Percentiles rank a stretch among this genome's conserved stretches.
Evolutionary conservation across 2,797 vertebrate genomes (phyloP).

Genomic region (Coranthus polyacanthus): DNA sequence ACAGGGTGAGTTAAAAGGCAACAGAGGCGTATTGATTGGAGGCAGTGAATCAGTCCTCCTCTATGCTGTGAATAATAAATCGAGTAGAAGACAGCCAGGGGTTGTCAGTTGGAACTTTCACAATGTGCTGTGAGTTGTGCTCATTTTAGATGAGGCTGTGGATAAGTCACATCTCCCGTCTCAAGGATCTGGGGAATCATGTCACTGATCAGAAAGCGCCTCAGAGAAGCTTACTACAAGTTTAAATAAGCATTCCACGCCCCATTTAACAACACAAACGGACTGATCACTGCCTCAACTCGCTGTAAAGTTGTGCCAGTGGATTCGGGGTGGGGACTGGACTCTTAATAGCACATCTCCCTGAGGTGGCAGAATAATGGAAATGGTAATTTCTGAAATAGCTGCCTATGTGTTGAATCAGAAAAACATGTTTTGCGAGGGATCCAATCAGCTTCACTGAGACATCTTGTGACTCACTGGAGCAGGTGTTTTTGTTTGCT

Average conservation of each 20-base stretch:
- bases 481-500: constrained; percentile 71
- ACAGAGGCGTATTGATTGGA: constrained; percentile 79
- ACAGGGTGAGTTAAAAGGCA: constrained; percentile 77
- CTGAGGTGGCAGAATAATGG: constrained; percentile 46
- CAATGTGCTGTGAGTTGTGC: constrained; percentile 63
- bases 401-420: constrained; percentile 45
- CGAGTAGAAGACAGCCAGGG: constrained; percentile 55
- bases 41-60: constrained; percentile 75
- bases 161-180: constrained; percentile 67
- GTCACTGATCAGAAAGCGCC: constrained; percentile 67
- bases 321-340: constrained; percentile 41
- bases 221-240: constrained; percentile 70
- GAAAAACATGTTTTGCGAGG: constrained; percentile 17
- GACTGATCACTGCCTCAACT: constrained; percentile 53
- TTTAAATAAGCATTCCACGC: constrained; percentile 75
- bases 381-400: constrained; percentile 50
- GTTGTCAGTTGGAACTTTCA: constrained; percentile 66
- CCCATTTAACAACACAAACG: constrained; percentile 72
- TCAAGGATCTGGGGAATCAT: constrained; percentile 69
- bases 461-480: constrained; percentile 47
- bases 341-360: constrained; percentile 47
- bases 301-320: constrained; percentile 42
- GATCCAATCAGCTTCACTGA: constrained; percentile 52
- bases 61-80: constrained; percentile 80
- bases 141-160: constrained; percentile 64